phyloP scores from a whole-genome alignment of 2,113 vertebrate species.

The Coturnix japonica region DNA sequence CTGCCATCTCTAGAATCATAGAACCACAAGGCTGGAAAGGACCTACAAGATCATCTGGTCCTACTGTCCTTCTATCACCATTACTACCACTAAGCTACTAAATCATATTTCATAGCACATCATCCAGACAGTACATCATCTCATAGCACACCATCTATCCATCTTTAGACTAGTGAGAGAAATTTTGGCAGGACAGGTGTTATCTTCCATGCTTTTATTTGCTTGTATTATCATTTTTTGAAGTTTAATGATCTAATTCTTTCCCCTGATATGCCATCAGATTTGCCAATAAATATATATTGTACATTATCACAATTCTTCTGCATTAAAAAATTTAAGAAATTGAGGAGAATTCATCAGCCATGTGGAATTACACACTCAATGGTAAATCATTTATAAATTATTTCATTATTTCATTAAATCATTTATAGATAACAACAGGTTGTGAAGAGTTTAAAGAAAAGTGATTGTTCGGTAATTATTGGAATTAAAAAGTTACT shows the following conservation, averaged over 20 bases:
- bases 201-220: not conserved
- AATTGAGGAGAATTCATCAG: not conserved
- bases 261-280: not conserved
- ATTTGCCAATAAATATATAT: not conserved
- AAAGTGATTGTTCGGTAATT: not conserved
- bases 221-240: not conserved
- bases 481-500: not conserved
- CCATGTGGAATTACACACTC: not conserved
- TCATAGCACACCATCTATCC: too few relatives aligned
- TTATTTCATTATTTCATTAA: too few relatives aligned
- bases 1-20: not conserved
- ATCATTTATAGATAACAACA: not conserved
- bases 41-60: too few relatives aligned
- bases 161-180: not conserved
- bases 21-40: too few relatives aligned
- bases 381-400: not conserved
- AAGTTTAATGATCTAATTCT: not conserved
- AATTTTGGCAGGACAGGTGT: not conserved
- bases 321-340: not conserved
- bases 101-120: too few relatives aligned
- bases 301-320: not conserved
- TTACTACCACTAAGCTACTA: too few relatives aligned
- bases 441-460: not conserved
- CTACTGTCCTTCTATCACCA: too few relatives aligned
- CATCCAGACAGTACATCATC: too few relatives aligned